phyloP scores from a whole-genome alignment of 2,113 vertebrate species.

The Ovibos moschatus region DNA sequence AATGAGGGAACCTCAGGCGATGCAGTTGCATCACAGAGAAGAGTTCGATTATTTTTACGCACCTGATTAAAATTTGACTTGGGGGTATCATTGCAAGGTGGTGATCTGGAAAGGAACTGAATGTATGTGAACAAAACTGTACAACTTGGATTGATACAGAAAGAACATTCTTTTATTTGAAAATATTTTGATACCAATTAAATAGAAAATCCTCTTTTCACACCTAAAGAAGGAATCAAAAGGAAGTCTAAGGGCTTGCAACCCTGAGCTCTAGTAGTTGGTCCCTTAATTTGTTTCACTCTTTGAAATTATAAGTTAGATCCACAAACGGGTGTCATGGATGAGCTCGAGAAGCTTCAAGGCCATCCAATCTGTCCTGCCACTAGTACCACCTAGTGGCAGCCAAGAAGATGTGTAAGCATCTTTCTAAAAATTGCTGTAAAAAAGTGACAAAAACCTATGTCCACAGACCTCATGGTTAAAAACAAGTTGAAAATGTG shows the following conservation, averaged over 20 bases:
- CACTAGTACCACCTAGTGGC: conserved; percentile 68
- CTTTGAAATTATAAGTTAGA: neutral
- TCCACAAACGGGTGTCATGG: neutral
- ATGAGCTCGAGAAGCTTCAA: neutral
- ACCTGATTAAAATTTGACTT: neutral
- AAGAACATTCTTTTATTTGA: neutral
- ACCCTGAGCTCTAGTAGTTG: neutral
- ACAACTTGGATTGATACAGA: neutral
- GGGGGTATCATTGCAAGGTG: neutral
- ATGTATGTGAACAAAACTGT: neutral
- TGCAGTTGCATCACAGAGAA: neutral
- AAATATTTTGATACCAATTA: neutral
- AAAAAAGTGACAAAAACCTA: neutral
- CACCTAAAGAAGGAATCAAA: neutral
- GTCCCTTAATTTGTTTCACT: neutral
- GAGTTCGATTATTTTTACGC: neutral
- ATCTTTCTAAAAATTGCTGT: neutral
- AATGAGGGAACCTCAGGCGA: neutral
- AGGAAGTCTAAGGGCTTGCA: neutral
- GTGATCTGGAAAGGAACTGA: neutral
- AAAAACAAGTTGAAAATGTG: neutral
- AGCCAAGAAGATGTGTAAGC: conserved; percentile 10
- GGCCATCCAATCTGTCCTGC: conserved; percentile 34
- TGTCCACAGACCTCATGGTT: neutral
- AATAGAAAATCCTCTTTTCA: neutral